Base-by-base conservation (phyloP, 2,888 invertebrate species). In the Esperia sulphurella region DNA sequence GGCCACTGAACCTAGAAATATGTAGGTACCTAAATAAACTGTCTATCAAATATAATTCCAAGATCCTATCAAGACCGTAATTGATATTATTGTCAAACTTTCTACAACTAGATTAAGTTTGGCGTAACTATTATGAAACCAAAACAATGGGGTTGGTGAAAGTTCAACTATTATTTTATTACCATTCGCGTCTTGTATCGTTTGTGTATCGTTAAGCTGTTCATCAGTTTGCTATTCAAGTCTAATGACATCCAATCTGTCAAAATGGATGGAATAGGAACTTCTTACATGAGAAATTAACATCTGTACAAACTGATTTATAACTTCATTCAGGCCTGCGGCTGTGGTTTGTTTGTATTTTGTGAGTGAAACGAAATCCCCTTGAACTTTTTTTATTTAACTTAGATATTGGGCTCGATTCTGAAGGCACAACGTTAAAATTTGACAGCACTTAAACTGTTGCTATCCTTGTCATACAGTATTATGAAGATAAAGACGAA, bases 91-190 rank as follows among this genome's bases (percentile, higher is more conserved):
- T 79, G 71, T 74, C 66, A 68, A 69, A 79, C 82, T 83, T 82
- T 82, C 82, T 73, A 82, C 61, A 61, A 5, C 54, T 51, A 65
- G 75, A 78, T 79, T 76, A 77, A 69, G 65, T 59, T 54, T 61
- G 58, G 75, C 71, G 72, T 76, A 80, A 77, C 67, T 65, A 65
- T 81, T 80, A 78, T 79, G 71, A 79, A 76, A 71, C 61, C 51
- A 45, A 71, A 68, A 83, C 79, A 83, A 83, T 77, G 66, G 68
- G 46, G 58, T 60, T 58, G 59, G 75, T 71, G 79, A 80, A 80
- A 80, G 78, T 61, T 64, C 52, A 54, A 51, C 56, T 53, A 61
- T 66, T 72, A 70, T 72, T 65, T 66, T 72, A 70, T 72, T 65
- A 65, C 68, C 59, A 68, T 71, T 71, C 55, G 57, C 54, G 37